Conservation (phyloP, 2,113 vertebrate genomes). For the Illadopsis cleaveri region DNA sequence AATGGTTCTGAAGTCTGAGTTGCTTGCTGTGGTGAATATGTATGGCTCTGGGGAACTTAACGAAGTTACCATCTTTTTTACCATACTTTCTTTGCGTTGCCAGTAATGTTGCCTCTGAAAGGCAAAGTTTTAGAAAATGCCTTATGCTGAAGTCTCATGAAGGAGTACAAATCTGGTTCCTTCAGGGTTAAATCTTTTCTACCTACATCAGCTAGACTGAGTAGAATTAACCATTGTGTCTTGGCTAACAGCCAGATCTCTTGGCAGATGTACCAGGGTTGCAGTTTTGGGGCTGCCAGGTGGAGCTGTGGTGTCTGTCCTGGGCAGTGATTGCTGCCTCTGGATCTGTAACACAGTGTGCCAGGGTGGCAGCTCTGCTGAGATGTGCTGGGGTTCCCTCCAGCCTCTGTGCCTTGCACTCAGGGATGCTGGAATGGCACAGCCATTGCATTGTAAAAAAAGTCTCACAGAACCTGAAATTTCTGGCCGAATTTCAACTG, state of each 20-base stretch:
- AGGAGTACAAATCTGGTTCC: not conserved
- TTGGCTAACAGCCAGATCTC: not conserved
- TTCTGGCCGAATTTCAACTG: not conserved
- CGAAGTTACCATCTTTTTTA: not conserved
- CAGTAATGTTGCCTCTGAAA: not conserved
- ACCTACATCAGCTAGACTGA: not conserved
- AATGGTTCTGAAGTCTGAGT: not conserved
- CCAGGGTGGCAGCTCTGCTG: not conserved
- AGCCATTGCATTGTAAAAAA: not conserved
- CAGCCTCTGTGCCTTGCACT: not conserved
- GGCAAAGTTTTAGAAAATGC: not conserved
- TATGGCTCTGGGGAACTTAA: not conserved
- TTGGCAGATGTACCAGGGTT: not conserved
- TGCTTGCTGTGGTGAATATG: not conserved
- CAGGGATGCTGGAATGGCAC: rapidly evolving
- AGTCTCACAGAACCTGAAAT: not conserved
- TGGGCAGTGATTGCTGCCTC: not conserved
- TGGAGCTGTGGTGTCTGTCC: not conserved
- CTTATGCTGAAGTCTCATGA: not conserved
- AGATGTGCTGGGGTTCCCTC: not conserved
- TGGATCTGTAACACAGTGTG: not conserved
- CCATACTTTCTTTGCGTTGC: not conserved
- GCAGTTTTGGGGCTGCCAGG: not conserved
- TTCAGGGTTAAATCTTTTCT: not conserved
- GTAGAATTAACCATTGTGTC: not conserved